phyloP scores from a whole-genome alignment of 2,797 vertebrate species.

The Phyllotis vaccarum region DNA sequence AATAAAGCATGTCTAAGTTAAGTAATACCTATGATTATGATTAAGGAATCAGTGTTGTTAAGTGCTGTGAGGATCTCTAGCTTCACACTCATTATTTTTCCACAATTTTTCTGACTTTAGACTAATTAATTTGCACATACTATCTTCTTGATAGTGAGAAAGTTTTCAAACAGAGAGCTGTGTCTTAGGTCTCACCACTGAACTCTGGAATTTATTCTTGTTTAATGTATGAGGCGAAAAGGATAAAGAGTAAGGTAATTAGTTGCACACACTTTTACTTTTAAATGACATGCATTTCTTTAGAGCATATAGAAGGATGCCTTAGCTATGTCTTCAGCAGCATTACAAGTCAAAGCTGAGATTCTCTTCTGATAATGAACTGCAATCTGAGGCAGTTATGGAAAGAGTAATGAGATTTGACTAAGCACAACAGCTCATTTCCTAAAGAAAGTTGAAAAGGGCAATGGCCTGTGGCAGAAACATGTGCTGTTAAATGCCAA shows the following conservation, averaged over 20 bases:
- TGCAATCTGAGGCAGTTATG: slow-evolving; percentile 1
- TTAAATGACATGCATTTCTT: slow-evolving; percentile 10
- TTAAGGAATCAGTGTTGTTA: neutral
- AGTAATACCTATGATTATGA: neutral
- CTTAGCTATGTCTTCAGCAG: neutral
- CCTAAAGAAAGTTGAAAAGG: slow-evolving; percentile 44
- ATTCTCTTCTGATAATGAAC: slow-evolving; percentile 30
- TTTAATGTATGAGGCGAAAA: slow-evolving; percentile 19
- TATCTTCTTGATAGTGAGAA: neutral
- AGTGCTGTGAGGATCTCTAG: neutral
- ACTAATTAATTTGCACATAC: neutral
- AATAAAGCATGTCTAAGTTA: neutral
- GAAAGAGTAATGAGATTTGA: slow-evolving; percentile 53
- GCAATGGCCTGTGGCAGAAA: slow-evolving; percentile 49
- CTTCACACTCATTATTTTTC: neutral
- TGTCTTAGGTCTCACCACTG: neutral
- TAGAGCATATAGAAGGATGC: neutral
- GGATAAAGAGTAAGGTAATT: slow-evolving; percentile 11
- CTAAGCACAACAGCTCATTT: slow-evolving; percentile 44
- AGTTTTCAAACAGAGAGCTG: slow-evolving; percentile 10
- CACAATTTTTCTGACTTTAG: neutral
- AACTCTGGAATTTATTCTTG: neutral
- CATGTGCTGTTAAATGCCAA: slow-evolving; percentile 15
- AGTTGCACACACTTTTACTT: neutral
- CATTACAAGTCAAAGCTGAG: neutral